A percentile compares a stretch with the other conserved stretches of the same genome.
These are phyloP conservation scores for Sarcoramphus papa DNA, from an alignment of 2,797 vertebrate species.

Conservation along the genomic window DNA sequence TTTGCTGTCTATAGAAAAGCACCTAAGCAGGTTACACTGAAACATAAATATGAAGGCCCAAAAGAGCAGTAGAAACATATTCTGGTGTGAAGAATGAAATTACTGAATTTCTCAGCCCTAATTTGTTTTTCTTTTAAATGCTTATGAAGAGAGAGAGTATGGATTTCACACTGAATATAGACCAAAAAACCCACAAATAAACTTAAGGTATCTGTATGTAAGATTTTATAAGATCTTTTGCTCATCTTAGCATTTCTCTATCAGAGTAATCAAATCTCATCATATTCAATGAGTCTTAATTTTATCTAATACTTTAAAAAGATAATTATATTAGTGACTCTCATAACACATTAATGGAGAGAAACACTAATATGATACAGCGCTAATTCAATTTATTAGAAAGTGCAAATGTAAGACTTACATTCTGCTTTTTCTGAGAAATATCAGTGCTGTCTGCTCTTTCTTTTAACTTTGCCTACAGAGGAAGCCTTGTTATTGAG, in stretches of 20 bases:
- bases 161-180: not conserved
- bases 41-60: not conserved
- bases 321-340: not conserved
- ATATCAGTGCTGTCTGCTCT: not conserved
- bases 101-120: not conserved
- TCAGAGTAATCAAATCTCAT: not conserved
- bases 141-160: not conserved
- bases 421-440: not conserved
- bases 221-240: not conserved
- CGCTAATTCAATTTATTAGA: not conserved
- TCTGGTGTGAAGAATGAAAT: not conserved
- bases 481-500: not conserved
- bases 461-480: not conserved
- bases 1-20: not conserved
- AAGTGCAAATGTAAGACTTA: not conserved
- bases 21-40: not conserved
- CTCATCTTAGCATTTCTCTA: not conserved
- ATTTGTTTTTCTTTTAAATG: not conserved
- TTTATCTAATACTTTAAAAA: not conserved
- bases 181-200: not conserved
- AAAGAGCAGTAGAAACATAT: not conserved
- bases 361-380: not conserved
- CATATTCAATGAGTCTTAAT: not conserved
- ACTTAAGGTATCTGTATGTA: not conserved
- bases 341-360: not conserved